Evolutionary conservation across 2,797 vertebrate species (phyloP).

Genomic region (Mycteria americana): DNA sequence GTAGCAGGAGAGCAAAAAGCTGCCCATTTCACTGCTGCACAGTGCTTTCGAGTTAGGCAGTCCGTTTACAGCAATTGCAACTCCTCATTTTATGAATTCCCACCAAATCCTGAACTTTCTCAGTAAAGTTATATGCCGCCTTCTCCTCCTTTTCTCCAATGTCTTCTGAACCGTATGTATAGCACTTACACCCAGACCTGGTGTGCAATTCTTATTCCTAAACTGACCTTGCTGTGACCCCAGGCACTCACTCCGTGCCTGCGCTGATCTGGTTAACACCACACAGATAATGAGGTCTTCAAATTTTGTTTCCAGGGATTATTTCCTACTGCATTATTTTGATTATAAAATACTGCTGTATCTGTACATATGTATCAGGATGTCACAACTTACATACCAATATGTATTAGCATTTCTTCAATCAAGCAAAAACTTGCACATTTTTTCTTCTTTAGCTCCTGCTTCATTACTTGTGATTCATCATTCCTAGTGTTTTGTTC

Average conservation of each 20-base stretch:
- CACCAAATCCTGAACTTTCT: constrained; percentile 15
- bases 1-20: not conserved
- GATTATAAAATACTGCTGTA: constrained; percentile 31
- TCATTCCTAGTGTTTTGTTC: constrained; percentile 59
- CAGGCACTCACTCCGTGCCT: not conserved
- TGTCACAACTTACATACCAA: constrained; percentile 18
- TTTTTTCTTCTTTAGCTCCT: constrained; percentile 40
- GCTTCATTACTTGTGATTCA: constrained; percentile 61
- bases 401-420: constrained; percentile 56
- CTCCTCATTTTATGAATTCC: not conserved
- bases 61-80: not conserved
- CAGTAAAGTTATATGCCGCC: not conserved
- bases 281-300: constrained; percentile 25
- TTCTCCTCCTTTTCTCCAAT: not conserved
- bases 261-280: constrained; percentile 5
- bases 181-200: not conserved
- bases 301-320: not conserved
- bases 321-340: not conserved
- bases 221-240: not conserved
- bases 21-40: not conserved
- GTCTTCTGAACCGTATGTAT: not conserved
- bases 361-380: constrained; percentile 4
- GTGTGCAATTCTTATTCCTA: not conserved
- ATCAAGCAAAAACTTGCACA: constrained; percentile 43
- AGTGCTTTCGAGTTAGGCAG: constrained; percentile 6